These are phyloP conservation scores for Tiliqua scincoides DNA, from an alignment of 2,113 vertebrate species.

Conservation along the genomic window DNA sequence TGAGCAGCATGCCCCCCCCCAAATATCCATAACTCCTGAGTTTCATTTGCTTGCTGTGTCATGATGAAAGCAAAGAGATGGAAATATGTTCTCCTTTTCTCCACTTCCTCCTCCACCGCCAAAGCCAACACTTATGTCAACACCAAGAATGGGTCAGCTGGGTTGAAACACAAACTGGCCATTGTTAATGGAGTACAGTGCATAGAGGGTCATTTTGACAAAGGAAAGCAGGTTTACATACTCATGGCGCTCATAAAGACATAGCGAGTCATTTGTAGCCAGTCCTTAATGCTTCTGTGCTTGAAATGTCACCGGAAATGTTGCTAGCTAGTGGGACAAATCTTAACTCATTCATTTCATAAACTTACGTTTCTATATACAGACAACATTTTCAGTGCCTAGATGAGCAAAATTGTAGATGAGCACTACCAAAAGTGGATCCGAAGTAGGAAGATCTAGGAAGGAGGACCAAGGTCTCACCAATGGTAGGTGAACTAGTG, in stretches of 20 bases:
- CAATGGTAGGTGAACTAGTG: not conserved
- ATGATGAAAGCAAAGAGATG: constrained; percentile 1
- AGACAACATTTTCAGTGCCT: not conserved
- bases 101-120: not conserved
- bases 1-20: not conserved
- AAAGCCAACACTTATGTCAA: not conserved
- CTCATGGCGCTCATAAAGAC: not conserved
- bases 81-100: not conserved
- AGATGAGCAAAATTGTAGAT: not conserved
- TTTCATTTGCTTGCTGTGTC: not conserved
- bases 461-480: not conserved
- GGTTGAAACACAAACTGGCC: not conserved
- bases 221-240: not conserved
- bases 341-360: not conserved
- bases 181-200: not conserved
- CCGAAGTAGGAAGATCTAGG: not conserved
- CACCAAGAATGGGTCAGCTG: not conserved
- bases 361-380: not conserved
- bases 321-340: not conserved
- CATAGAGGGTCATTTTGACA: not conserved
- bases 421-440: not conserved
- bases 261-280: not conserved
- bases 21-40: not conserved
- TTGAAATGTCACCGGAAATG: not conserved
- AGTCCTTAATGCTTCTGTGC: not conserved